These are phyloP conservation scores for Nothocercus julius DNA, from an alignment of 2,113 vertebrate species.

Conservation along the genomic window DNA sequence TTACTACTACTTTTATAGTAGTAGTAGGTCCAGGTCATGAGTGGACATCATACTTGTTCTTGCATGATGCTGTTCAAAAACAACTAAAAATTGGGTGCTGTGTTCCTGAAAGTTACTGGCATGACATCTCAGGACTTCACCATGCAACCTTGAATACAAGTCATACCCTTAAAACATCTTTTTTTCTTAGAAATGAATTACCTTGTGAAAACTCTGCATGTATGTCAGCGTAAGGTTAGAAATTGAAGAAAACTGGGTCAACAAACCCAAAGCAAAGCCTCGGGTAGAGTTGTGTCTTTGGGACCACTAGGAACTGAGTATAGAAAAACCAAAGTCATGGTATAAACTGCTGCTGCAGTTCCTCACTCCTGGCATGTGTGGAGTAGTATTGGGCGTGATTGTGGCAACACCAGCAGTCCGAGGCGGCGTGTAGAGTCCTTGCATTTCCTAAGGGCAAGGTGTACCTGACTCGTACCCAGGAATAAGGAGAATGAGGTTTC, in stretches of 20 bases:
- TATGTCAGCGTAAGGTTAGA: background rate
- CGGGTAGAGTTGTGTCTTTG: background rate
- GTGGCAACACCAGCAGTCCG: background rate
- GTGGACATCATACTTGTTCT: background rate
- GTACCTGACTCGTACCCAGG: background rate
- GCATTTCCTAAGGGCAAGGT: background rate
- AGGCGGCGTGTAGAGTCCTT: background rate
- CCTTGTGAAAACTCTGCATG: background rate
- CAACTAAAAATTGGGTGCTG: background rate
- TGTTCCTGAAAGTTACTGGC: background rate
- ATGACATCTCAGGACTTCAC: background rate
- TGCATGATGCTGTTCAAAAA: background rate
- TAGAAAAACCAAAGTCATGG: background rate
- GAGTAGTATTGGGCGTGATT: background rate
- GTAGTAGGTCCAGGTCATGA: background rate
- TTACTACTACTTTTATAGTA: background rate
- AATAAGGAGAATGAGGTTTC: background rate
- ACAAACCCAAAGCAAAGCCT: background rate
- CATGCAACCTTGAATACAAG: background rate
- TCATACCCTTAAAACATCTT: background rate
- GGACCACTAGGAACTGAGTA: background rate
- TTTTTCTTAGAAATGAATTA: background rate
- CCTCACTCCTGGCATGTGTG: background rate
- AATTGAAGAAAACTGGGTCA: background rate
- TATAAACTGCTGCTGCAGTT: accelerated